Base-by-base conservation (phyloP, 2,797 vertebrate species). In the Myiotriccus ornatus region DNA sequence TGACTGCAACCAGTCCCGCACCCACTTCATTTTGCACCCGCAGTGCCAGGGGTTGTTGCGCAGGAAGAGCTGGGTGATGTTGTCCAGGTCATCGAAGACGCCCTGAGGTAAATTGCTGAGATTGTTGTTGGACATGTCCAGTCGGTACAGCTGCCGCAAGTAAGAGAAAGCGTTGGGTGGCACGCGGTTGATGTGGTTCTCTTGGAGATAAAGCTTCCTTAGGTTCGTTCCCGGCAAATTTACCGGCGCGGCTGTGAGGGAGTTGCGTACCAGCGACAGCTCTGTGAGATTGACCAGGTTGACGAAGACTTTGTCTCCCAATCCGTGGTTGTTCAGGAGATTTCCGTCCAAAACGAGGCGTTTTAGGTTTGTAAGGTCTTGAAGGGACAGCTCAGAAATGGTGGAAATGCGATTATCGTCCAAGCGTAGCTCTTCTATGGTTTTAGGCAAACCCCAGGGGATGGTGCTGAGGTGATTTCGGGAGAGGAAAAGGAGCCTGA, bases 331-430 rank as follows among this genome's bases (percentile, higher is more conserved):
- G 97, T 99, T 99, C 93, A 99, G 98, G 79, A 99, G 98, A 98
- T 99, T 99, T 96, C 99, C 99, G 43, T 99, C 99, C 96, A 99
- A 98, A 96, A 99, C 98, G 59, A 99, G 98, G 75, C 99, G 98
- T 97, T 99, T 99, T 90, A 99, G 98, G 97, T 99, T 99, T 95
- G 99, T 99, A 95, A 99, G 99, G 97, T 99, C 99, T 98, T 99
- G 99, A 97, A 99, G 98, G 43, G 99, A 99, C 84, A 98, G 98
- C 97, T 99, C 99, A 35, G 99, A 99, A 97, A 99, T 99, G 3
- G 99, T 99, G 62, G 99, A 99, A 97, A 99, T 99, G 68, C 99
- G 99, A 98, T 99, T 99, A 98, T 99, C 99, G 94, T 99, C 99
- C 95, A 99, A 98, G 95, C 99, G 99, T 87, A 99, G 97, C 97